Conservation (phyloP, 2,113 vertebrate species). For the Callopanchax toddi region DNA sequence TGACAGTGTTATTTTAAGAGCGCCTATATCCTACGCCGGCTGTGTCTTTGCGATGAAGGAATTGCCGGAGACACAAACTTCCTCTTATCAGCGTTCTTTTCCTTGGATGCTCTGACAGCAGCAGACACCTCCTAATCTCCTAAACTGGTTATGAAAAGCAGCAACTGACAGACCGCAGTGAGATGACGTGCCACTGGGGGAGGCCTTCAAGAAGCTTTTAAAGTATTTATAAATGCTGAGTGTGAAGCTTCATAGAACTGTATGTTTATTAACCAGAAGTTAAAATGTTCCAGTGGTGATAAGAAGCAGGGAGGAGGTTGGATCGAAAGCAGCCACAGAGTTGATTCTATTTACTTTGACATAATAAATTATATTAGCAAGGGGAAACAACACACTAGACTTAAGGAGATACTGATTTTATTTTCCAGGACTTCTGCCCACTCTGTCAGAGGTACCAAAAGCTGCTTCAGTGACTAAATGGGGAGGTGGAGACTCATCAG, state of each 20-base stretch:
- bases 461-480: too few species aligned
- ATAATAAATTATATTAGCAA: not conserved
- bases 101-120: constrained; percentile 18
- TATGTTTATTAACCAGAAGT: constrained; percentile 11
- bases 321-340: not conserved
- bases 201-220: constrained; percentile 20
- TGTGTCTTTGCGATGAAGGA: not conserved
- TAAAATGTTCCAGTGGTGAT: constrained; percentile 3
- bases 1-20: not conserved
- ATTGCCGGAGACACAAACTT: constrained; percentile 1
- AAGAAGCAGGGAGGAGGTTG: not conserved
- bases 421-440: too few species aligned
- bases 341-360: not conserved
- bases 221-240: constrained; percentile 24
- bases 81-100: not conserved
- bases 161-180: constrained; percentile 14
- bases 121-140: constrained; percentile 9
- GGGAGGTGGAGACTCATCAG: too few species aligned
- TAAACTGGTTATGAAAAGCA: constrained; percentile 31
- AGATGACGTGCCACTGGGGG: constrained; percentile 24
- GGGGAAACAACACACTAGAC: too few species aligned
- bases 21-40: not conserved
- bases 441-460: too few species aligned
- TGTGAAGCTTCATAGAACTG: constrained; percentile 13
- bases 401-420: too few species aligned